phyloP scores from a whole-genome alignment of 1,140 invertebrate genomes.

The Rhysida immarginata region DNA sequence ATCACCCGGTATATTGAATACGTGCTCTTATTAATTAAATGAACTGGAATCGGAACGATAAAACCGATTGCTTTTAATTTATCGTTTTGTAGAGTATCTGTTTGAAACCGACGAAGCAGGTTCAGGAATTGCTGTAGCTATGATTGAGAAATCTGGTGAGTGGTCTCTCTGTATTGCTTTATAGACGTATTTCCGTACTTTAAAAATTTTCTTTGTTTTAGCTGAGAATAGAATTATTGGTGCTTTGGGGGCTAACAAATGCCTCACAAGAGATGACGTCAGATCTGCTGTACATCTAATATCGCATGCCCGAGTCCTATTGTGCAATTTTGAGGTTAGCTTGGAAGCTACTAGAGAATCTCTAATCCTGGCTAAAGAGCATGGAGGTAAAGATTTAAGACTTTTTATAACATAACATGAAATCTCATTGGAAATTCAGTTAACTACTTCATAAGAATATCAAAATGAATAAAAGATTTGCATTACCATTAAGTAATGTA shows the following conservation, averaged over 20 bases:
- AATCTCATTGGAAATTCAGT: no score
- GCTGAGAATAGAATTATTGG: constrained; percentile 91
- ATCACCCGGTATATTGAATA: no score
- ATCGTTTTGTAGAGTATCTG: constrained; percentile 33
- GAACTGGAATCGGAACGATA: no score
- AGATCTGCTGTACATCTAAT: constrained; percentile 43
- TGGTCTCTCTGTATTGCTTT: background rate
- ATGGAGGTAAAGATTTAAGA: constrained; percentile 45
- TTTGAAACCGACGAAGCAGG: constrained; percentile 35
- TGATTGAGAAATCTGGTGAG: background rate
- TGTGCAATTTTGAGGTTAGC: constrained; percentile 79
- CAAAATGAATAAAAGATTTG: no score
- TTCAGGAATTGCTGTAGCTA: constrained; percentile 43
- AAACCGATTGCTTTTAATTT: no score
- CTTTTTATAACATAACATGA: no score
- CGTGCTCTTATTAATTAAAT: no score
- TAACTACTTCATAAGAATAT: no score
- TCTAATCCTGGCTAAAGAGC: constrained; percentile 50
- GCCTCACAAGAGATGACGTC: constrained; percentile 48
- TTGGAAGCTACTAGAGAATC: constrained; percentile 53
- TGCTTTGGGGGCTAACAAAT: constrained; percentile 68
- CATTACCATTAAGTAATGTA: no score
- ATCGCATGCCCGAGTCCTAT: constrained; percentile 46
- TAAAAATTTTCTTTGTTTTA: constrained; percentile 26
- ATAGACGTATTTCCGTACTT: constrained; percentile 16